Conservation (phyloP, 2,888 invertebrate species). For the Malthinus seriepunctatus region DNA sequence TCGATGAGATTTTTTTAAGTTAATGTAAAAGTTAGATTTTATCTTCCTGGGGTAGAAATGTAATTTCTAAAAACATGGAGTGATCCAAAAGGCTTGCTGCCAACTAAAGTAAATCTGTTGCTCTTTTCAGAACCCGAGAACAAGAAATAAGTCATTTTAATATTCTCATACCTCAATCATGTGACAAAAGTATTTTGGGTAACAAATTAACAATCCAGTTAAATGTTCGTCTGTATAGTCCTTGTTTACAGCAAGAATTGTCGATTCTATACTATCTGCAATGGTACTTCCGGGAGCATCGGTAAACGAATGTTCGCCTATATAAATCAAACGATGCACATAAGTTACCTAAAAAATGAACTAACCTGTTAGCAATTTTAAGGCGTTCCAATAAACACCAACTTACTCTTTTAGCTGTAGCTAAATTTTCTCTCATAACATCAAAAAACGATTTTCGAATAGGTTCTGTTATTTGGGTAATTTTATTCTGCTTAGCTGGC, state of each 20-base stretch:
- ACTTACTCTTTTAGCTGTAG: constrained; percentile 30
- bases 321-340: constrained; percentile 57
- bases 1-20: background rate
- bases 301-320: constrained; percentile 54
- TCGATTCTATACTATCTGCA: constrained; percentile 47
- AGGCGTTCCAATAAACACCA: background rate
- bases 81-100: too few relatives aligned
- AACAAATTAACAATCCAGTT: constrained; percentile 32
- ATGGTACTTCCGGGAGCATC: constrained; percentile 47
- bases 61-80: too few relatives aligned
- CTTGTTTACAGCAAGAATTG: constrained; percentile 42
- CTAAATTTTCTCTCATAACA: constrained; percentile 31
- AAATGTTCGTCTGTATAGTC: constrained; percentile 34
- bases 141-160: too few relatives aligned
- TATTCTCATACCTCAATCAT: constrained; percentile 42
- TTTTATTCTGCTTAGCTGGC: background rate
- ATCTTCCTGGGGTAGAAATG: too few relatives aligned
- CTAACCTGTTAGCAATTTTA: background rate
- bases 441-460: constrained; percentile 30
- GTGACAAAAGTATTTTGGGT: constrained; percentile 34
- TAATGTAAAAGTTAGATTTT: background rate
- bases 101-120: too few relatives aligned
- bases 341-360: constrained; percentile 54
- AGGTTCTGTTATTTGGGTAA: constrained; percentile 19
- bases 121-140: too few relatives aligned